These are phyloP conservation scores for Dromococcyx pavoninus DNA, from an alignment of 2,797 vertebrate species.

Conservation along the genomic window DNA sequence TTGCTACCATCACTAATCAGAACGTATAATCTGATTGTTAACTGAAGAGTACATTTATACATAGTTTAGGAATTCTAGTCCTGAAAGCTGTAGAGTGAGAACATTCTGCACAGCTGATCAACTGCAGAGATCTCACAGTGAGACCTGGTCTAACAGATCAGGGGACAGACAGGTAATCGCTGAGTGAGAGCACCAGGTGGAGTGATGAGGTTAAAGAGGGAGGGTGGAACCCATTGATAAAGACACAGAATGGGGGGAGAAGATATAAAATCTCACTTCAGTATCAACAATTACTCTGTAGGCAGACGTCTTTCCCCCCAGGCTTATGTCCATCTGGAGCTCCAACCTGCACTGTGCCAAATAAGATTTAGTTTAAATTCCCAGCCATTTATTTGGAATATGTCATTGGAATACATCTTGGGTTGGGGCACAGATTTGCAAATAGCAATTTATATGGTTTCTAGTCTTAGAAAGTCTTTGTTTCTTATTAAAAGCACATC, in stretches of 20 bases:
- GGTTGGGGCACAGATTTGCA: not conserved
- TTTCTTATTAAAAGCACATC: not conserved
- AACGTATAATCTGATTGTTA: not conserved
- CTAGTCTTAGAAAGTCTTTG: not conserved
- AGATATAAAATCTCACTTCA: not conserved
- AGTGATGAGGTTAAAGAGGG: not conserved
- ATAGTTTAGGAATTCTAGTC: not conserved
- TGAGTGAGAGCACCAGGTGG: not conserved
- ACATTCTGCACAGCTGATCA: not conserved
- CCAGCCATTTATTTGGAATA: conserved; percentile 10
- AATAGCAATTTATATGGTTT: not conserved
- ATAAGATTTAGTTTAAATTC: conserved; percentile 11
- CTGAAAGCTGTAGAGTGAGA: not conserved
- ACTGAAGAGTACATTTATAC: not conserved
- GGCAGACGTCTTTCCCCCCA: conserved; percentile 2
- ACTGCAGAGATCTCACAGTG: not conserved
- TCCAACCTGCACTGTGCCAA: conserved; percentile 28
- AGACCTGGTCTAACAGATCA: not conserved
- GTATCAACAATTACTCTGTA: conserved; percentile 2
- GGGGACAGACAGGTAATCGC: not conserved
- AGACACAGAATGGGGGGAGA: not conserved
- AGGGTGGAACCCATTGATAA: not conserved
- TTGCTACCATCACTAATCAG: not conserved
- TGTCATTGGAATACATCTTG: not conserved
- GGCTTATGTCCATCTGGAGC: conserved; percentile 31